Evolutionary conservation across 2,113 vertebrate species (phyloP).

Genomic region (Sander lucioperca): DNA sequence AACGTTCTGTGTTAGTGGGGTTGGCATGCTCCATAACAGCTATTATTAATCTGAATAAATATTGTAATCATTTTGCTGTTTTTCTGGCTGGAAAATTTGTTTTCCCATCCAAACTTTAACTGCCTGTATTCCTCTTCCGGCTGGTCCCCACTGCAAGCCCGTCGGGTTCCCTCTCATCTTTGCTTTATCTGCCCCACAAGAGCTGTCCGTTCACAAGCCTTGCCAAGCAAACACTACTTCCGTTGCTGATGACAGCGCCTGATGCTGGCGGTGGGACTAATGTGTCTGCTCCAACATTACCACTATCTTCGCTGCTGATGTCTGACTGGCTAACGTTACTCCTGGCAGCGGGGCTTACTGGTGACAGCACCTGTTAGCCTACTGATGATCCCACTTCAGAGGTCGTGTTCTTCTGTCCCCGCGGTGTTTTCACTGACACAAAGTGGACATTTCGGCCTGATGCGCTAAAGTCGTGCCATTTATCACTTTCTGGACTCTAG

Average conservation of each 20-base stretch:
- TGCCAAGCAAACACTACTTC: slow-evolving; percentile 55
- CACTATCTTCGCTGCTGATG: slow-evolving; percentile 42
- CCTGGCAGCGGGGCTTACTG: slow-evolving; percentile 27
- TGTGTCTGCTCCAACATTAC: slow-evolving; percentile 46
- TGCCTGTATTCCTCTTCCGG: background rate
- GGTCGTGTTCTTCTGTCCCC: background rate
- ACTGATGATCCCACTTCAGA: slow-evolving; percentile 10
- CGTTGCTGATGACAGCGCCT: slow-evolving; percentile 45
- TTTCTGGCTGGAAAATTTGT: slow-evolving; percentile 10
- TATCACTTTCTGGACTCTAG: background rate
- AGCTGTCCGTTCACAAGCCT: slow-evolving; percentile 51
- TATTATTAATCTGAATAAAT: background rate
- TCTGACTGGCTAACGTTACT: background rate
- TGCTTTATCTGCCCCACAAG: slow-evolving; percentile 57
- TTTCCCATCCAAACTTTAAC: background rate
- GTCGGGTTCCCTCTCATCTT: slow-evolving; percentile 37
- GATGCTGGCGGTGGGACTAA: slow-evolving; percentile 53
- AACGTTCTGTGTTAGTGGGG: too few relatives aligned
- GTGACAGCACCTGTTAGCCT: slow-evolving; percentile 47
- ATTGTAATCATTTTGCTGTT: background rate
- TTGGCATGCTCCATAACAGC: background rate
- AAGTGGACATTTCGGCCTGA: background rate
- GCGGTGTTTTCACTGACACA: background rate
- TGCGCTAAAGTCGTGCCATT: too few relatives aligned
- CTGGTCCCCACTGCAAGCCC: slow-evolving; percentile 14